Conservation (phyloP, 1,140 invertebrate genomes). For the Diorhabda sublineata region DNA sequence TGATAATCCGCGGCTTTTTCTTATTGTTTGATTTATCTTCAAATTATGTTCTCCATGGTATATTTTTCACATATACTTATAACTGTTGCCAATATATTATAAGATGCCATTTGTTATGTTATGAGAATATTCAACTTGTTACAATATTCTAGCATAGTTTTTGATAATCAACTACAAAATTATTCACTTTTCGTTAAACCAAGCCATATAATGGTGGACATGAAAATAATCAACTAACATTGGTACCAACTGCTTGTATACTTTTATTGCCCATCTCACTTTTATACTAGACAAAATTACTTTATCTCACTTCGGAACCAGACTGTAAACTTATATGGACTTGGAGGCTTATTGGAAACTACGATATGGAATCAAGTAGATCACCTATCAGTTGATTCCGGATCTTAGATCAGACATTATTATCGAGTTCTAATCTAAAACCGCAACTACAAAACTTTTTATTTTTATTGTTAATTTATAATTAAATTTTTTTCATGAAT, state of each 20-base stretch:
- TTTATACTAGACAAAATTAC: not conserved
- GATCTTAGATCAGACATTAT: no score
- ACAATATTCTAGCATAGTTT: constrained; percentile 4
- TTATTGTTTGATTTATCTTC: constrained; percentile 29
- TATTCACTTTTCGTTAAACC: constrained; percentile 21
- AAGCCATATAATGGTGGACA: constrained; percentile 37
- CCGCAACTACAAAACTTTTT: no score
- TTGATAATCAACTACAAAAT: constrained; percentile 6
- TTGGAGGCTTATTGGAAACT: no score
- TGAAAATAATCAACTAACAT: constrained; percentile 8
- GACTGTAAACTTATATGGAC: not conserved
- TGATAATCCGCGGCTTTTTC: constrained; percentile 33
- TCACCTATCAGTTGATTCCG: no score
- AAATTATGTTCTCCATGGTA: constrained; percentile 9
- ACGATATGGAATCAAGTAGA: no score
- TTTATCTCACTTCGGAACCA: not conserved
- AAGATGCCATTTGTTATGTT: not conserved
- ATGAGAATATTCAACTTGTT: not conserved
- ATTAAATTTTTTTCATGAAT: no score
- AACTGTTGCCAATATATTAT: not conserved
- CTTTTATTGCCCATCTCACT: not conserved
- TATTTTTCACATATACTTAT: constrained; percentile 8
- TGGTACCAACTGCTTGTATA: not conserved
- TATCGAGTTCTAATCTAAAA: no score
- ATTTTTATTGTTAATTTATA: no score